These are phyloP conservation scores for Cyclophora albipunctata DNA, from an alignment of 2,888 invertebrate genomes.

Conservation along the genomic window DNA sequence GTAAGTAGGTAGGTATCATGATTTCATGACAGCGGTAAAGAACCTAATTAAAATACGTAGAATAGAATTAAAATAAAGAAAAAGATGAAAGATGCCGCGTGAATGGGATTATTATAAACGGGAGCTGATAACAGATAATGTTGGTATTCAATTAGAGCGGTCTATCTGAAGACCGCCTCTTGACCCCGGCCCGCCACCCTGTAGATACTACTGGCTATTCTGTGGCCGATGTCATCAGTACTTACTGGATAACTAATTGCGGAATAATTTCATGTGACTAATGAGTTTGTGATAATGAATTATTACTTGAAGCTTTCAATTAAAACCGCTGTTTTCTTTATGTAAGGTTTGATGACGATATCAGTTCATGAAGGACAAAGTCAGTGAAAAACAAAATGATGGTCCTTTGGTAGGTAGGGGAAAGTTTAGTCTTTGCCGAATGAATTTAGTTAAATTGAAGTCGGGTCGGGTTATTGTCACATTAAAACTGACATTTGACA, in stretches of 20 bases:
- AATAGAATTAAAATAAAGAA: constrained; percentile 3
- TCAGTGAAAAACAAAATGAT: too few relatives aligned
- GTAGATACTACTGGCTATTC: constrained; percentile 28
- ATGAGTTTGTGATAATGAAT: constrained; percentile 23
- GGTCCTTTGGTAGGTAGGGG: too few relatives aligned
- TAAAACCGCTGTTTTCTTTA: too few relatives aligned
- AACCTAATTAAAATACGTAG: too few relatives aligned
- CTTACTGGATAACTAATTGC: constrained; percentile 42
- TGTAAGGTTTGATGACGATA: too few relatives aligned
- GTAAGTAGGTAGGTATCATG: too few relatives aligned
- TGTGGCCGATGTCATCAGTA: constrained; percentile 31
- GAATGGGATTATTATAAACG: constrained; percentile 57
- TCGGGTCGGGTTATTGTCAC: too few relatives aligned
- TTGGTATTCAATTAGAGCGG: constrained; percentile 53
- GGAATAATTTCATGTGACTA: constrained; percentile 40
- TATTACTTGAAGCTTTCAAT: background rate
- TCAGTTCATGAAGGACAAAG: too few relatives aligned
- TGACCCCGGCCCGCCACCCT: constrained; percentile 36
- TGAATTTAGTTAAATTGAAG: too few relatives aligned
- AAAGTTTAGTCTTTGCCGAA: too few relatives aligned
- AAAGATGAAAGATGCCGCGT: constrained; percentile 39
- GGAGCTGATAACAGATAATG: constrained; percentile 52
- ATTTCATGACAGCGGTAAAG: too few relatives aligned
- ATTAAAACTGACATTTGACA: too few relatives aligned
- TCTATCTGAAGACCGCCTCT: constrained; percentile 39